Evolutionary conservation across 2,113 vertebrate genomes (phyloP).

Genomic region (Aix galericulata): DNA sequence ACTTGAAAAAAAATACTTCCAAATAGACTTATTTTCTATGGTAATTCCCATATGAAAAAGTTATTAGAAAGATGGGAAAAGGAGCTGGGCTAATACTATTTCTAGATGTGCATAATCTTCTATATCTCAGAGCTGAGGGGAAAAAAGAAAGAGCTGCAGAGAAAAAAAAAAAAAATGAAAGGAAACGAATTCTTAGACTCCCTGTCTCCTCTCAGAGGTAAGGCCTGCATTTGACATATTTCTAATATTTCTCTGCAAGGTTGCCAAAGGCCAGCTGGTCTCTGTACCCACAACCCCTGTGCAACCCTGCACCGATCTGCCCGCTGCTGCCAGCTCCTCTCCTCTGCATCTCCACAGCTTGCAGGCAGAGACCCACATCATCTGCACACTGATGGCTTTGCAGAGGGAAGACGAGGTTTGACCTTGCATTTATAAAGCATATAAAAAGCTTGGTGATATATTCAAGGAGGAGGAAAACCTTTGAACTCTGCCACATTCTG

Average conservation of each 20-base stretch:
- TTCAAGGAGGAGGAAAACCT: neutral
- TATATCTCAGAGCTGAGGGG: neutral
- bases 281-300: neutral
- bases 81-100: neutral
- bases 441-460: neutral
- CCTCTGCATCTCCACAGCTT: neutral
- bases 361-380: neutral
- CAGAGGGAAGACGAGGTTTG: neutral
- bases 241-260: neutral
- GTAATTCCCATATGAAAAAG: neutral
- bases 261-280: neutral
- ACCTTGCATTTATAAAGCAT: neutral
- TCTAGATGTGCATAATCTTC: neutral
- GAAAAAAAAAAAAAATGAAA: neutral
- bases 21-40: neutral
- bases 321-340: fast-evolving
- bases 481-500: neutral
- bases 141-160: neutral
- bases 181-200: neutral
- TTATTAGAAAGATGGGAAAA: neutral
- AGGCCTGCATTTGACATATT: neutral
- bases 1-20: neutral
- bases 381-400: neutral
- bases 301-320: neutral
- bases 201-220: neutral